Evolutionary conservation across 1,140 invertebrate species (phyloP).

Genomic region (Arion vulgaris): DNA sequence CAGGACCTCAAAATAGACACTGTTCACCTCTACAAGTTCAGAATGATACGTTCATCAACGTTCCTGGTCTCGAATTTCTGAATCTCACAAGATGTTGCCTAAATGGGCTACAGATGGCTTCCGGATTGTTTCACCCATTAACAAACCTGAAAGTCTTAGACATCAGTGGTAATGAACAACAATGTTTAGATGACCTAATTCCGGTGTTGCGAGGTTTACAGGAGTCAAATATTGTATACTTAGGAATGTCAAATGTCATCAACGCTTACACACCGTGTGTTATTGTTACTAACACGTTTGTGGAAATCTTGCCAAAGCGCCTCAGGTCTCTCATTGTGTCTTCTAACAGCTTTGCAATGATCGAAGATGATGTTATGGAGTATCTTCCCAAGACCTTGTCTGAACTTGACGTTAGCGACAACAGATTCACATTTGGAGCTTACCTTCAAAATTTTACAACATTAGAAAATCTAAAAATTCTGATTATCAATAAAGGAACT

Average conservation of each 20-base stretch:
- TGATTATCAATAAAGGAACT: background rate
- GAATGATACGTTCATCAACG: background rate
- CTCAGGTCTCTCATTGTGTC: background rate
- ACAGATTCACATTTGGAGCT: background rate
- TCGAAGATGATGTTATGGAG: background rate
- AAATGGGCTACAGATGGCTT: background rate
- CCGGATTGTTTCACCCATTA: background rate
- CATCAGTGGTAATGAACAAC: slow-evolving; percentile 1
- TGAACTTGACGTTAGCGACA: background rate
- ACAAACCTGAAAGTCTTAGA: background rate
- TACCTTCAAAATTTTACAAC: background rate
- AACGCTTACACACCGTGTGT: background rate
- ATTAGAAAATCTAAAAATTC: background rate
- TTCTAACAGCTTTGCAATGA: background rate
- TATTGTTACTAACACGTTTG: background rate
- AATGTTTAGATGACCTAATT: background rate
- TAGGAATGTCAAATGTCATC: background rate
- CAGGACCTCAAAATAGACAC: background rate
- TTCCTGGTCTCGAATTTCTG: background rate
- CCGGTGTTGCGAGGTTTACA: background rate
- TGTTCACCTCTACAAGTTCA: background rate
- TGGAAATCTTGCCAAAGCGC: background rate
- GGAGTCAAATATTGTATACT: background rate
- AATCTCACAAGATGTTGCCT: background rate
- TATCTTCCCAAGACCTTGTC: background rate